Evolutionary conservation across 2,113 vertebrate species (phyloP).

Genomic region (Oxyura jamaicensis): DNA sequence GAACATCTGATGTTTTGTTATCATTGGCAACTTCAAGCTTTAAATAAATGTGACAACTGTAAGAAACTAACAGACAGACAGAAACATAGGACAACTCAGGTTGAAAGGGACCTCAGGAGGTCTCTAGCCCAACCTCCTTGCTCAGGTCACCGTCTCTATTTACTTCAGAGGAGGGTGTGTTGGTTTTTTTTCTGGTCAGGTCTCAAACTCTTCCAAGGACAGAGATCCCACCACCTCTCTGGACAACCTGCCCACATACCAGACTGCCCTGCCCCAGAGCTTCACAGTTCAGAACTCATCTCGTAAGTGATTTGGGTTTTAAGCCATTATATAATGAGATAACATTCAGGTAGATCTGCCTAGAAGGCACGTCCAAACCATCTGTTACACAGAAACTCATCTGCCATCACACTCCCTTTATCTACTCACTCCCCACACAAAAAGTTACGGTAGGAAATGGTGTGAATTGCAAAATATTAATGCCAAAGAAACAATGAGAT

Average conservation of each 20-base stretch:
- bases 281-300: neutral
- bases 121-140: neutral
- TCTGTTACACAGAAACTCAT: neutral
- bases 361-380: neutral
- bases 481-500: constrained; percentile 41
- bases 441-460: constrained; percentile 47
- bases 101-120: neutral
- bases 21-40: neutral
- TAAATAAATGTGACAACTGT: constrained; percentile 2
- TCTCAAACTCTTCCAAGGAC: neutral
- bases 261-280: neutral
- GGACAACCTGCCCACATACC: neutral
- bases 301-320: neutral
- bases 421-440: neutral
- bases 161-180: neutral
- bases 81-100: neutral
- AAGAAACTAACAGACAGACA: neutral
- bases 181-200: neutral
- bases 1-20: constrained; percentile 30
- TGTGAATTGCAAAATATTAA: constrained; percentile 48
- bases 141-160: neutral
- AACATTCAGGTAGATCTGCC: neutral
- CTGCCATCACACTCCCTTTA: neutral
- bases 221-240: neutral
- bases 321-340: neutral